Evolutionary conservation across 2,888 invertebrate species (phyloP).

Genomic region (Acholoe squamosa): DNA sequence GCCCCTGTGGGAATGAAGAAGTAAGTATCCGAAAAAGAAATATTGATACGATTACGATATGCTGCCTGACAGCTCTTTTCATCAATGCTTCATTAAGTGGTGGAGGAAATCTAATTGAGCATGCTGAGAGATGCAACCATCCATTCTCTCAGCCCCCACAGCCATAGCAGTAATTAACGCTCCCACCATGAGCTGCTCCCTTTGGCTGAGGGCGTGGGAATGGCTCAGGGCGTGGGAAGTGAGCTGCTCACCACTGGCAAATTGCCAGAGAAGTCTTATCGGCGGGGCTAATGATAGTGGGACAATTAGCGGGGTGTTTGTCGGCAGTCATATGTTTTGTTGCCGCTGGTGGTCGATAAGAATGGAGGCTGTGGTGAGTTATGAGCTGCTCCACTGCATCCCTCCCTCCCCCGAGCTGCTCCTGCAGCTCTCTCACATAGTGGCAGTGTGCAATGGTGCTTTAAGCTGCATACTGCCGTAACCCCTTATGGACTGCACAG

Average conservation of each 20-base stretch:
- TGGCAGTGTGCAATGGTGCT: too few species aligned
- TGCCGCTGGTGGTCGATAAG: constrained; percentile 14
- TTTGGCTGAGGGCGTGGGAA: not conserved
- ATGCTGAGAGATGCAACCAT: constrained; percentile 23
- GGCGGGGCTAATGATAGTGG: constrained; percentile 40
- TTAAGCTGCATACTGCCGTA: too few species aligned
- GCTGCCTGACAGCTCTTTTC: constrained; percentile 21
- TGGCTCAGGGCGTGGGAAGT: too few species aligned
- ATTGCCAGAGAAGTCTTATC: not conserved
- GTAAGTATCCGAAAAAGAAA: constrained; percentile 35
- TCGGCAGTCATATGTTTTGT: constrained; percentile 38
- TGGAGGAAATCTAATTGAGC: constrained; percentile 42
- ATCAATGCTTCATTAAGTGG: constrained; percentile 58
- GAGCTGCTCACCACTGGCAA: not conserved
- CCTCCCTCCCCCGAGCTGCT: too few species aligned
- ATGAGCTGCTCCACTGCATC: not conserved
- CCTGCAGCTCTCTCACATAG: too few species aligned
- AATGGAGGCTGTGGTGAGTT: not conserved
- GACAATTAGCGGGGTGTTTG: constrained; percentile 38
- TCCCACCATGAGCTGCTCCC: constrained; percentile 12
- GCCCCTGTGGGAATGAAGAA: constrained; percentile 3
- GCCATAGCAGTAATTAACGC: constrained; percentile 56
- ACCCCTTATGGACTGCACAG: too few species aligned
- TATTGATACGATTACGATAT: constrained; percentile 47
- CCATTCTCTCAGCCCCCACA: constrained; percentile 41